phyloP scores from a whole-genome alignment of 2,113 vertebrate species.

The Alectura lathami region DNA sequence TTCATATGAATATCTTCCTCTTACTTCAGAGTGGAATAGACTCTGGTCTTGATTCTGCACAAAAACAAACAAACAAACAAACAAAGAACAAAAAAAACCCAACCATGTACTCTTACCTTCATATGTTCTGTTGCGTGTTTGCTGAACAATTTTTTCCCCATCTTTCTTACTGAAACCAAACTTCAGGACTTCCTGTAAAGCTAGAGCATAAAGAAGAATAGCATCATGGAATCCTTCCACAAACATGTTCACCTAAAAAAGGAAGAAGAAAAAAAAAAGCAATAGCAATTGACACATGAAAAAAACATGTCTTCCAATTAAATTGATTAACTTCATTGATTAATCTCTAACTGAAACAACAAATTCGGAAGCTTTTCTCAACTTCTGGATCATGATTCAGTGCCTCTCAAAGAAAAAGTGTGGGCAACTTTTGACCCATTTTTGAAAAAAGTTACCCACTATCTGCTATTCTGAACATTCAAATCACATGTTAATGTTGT shows the following conservation, averaged over 20 bases:
- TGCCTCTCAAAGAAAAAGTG: neutral
- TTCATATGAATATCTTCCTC: neutral
- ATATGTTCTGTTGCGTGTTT: constrained; percentile 93
- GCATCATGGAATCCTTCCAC: constrained; percentile 98
- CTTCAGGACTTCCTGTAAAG: constrained; percentile 89
- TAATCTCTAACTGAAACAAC: neutral
- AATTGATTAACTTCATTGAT: neutral
- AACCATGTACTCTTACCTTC: constrained; percentile 88
- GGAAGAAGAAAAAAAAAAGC: constrained; percentile 8
- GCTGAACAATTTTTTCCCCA: constrained; percentile 87
- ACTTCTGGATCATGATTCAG: neutral
- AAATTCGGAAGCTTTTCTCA: neutral
- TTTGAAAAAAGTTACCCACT: neutral
- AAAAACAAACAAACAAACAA: no score
- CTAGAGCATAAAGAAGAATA: constrained; percentile 90
- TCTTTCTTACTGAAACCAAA: constrained; percentile 89
- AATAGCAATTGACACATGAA: neutral
- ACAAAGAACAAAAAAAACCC: no score
- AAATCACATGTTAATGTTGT: neutral
- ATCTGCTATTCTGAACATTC: neutral
- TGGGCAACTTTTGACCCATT: neutral
- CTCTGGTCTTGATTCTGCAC: neutral
- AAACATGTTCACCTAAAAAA: constrained; percentile 94
- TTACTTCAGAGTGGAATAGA: neutral
- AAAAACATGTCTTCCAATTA: neutral